phyloP scores from a whole-genome alignment of 2,888 invertebrate species.

The Mesoligia furuncula region DNA sequence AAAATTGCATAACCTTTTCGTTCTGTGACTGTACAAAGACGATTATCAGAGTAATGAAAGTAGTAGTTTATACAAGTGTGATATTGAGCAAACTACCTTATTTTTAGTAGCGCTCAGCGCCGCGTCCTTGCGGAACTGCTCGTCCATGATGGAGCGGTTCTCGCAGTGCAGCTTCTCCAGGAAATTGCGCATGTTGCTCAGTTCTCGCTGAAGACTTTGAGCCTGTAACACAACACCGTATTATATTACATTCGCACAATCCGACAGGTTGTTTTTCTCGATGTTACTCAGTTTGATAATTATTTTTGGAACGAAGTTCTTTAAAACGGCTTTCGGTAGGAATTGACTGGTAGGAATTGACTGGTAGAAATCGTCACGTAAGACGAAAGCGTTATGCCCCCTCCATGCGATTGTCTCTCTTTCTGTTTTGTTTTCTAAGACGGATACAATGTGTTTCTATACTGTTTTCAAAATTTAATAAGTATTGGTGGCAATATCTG shows the following conservation, averaged over 20 bases:
- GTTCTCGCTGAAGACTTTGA: conserved; percentile 85
- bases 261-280: neutral
- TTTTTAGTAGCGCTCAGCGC: conserved; percentile 70
- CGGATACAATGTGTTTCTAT: neutral
- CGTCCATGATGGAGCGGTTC: conserved; percentile 81
- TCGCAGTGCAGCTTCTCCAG: conserved; percentile 82
- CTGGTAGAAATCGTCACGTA: neutral
- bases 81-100: conserved; percentile 71
- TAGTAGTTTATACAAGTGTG: neutral
- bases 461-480: neutral
- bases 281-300: neutral
- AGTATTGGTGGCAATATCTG: neutral
- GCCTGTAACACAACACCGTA: conserved; percentile 72
- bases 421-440: neutral
- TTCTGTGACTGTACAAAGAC: neutral
- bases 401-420: neutral
- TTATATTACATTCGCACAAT: neutral
- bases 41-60: neutral
- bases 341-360: too few relatives aligned
- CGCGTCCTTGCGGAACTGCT: conserved; percentile 80
- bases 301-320: neutral
- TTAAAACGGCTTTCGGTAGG: too few relatives aligned
- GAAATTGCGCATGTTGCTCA: conserved; percentile 81
- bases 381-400: neutral
- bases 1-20: neutral